These are phyloP conservation scores for Therioaphis trifolii DNA, from an alignment of 2,888 invertebrate species.

Conservation along the genomic window DNA sequence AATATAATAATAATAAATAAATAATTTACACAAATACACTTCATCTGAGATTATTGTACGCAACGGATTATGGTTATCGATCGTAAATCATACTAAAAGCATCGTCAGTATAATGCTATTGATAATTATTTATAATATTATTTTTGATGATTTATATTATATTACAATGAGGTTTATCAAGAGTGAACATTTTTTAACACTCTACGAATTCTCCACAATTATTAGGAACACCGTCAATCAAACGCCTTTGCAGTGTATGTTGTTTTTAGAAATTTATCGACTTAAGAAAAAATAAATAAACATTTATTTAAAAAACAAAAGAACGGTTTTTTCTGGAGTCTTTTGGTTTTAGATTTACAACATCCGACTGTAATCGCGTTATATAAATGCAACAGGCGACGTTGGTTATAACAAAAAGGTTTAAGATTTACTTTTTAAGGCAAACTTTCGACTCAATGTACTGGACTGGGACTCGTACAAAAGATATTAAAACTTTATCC, in stretches of 20 bases:
- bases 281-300: conserved; percentile 11
- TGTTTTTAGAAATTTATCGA: neutral
- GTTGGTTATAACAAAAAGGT: conserved; percentile 55
- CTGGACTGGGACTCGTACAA: conserved; percentile 25
- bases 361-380: conserved; percentile 39
- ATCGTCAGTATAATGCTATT: too few species aligned
- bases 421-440: conserved; percentile 53
- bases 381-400: conserved; percentile 61
- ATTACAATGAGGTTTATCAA: neutral
- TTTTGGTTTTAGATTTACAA: conserved; percentile 54
- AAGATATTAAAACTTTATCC: conserved; percentile 52
- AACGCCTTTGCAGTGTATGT: too few species aligned
- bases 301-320: conserved; percentile 50
- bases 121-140: neutral
- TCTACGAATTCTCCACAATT: too few species aligned
- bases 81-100: too few species aligned
- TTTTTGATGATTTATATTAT: neutral
- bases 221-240: neutral
- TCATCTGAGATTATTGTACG: conserved; percentile 23
- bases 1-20: too few species aligned
- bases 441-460: conserved; percentile 44
- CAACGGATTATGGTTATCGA: conserved; percentile 29
- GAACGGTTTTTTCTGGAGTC: conserved; percentile 28
- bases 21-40: conserved; percentile 39
- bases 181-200: too few species aligned